Conservation (phyloP, 2,113 vertebrate genomes). For the Uria lomvia region DNA sequence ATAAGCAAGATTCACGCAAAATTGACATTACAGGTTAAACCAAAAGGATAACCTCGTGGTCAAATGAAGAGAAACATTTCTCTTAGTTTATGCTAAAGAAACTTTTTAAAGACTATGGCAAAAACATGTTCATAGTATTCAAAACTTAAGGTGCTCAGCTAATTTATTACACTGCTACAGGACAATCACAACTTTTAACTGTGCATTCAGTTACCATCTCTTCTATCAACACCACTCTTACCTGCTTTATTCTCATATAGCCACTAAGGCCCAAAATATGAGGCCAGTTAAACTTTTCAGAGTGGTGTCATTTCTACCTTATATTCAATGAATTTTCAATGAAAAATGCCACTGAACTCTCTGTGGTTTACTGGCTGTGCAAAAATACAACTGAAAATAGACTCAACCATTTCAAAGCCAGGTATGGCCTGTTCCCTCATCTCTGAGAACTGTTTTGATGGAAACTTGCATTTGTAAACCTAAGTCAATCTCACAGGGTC, state of each 20-base stretch:
- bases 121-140: no score
- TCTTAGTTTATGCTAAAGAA: background rate
- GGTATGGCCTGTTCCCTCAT: background rate
- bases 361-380: background rate
- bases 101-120: accelerated
- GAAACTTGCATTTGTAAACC: background rate
- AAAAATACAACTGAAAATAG: background rate
- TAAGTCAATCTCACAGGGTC: background rate
- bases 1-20: background rate
- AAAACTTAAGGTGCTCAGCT: background rate
- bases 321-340: background rate
- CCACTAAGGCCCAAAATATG: background rate
- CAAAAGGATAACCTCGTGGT: background rate
- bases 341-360: background rate
- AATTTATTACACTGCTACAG: accelerated
- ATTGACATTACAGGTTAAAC: background rate
- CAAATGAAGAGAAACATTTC: background rate
- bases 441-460: background rate
- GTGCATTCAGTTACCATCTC: background rate
- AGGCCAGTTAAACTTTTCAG: background rate
- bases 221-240: accelerated
- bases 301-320: background rate
- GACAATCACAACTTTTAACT: accelerated
- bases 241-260: accelerated
- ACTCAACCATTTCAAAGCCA: background rate